Evolutionary conservation across 2,797 vertebrate genomes (phyloP).

Genomic region (Mormyrops boulengeri): DNA sequence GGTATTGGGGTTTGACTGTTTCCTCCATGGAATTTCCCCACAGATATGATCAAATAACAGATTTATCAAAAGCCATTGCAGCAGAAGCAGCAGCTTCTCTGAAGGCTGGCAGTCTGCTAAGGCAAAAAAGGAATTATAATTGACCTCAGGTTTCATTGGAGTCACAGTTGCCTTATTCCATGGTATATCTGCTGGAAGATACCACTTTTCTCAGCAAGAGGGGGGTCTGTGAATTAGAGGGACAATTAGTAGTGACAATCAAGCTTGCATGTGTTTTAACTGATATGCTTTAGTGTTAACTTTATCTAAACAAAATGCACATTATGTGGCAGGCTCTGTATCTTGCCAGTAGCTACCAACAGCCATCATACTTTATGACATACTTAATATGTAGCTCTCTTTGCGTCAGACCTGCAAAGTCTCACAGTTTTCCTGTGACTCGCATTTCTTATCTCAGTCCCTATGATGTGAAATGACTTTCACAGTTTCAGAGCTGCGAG

Average conservation of each 20-base stretch:
- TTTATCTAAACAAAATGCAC: not conserved
- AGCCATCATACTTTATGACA: not conserved
- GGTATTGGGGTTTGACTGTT: not conserved
- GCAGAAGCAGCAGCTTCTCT: not conserved
- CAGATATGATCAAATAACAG: not conserved
- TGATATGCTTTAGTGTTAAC: not conserved
- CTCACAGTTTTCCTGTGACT: slow-evolving; percentile 1
- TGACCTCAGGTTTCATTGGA: slow-evolving; percentile 3
- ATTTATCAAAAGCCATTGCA: not conserved
- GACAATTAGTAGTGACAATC: not conserved
- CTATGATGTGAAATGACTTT: not conserved
- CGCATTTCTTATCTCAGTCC: not conserved
- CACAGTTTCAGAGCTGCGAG: not conserved
- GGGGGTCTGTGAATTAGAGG: not conserved
- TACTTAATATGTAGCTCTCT: not conserved
- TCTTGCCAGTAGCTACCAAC: not conserved
- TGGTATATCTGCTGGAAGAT: not conserved
- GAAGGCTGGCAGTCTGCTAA: not conserved
- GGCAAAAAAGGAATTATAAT: not conserved
- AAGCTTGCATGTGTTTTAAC: not conserved
- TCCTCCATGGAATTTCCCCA: not conserved
- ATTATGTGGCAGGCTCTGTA: not conserved
- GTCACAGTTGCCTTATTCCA: not conserved
- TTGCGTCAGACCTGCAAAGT: not conserved
- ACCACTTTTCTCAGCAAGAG: not conserved